These are phyloP conservation scores for Priocnemis perturbator DNA, from an alignment of 2,888 invertebrate genomes.

Conservation along the genomic window DNA sequence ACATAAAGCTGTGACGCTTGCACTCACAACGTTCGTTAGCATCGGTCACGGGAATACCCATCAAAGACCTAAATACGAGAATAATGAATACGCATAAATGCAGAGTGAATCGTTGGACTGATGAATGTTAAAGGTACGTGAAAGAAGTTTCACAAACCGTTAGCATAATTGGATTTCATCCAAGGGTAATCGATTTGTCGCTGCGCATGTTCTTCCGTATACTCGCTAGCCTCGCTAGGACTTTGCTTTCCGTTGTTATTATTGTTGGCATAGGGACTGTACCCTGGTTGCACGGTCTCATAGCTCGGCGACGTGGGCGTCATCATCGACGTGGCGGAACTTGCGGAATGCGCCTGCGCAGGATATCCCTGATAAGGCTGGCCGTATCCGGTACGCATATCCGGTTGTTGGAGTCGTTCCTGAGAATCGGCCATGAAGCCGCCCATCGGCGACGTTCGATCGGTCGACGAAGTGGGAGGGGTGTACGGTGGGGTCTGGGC, in stretches of 20 bases:
- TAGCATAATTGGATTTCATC: slow-evolving; percentile 64
- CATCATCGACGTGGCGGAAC: slow-evolving; percentile 35
- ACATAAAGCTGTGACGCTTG: no score
- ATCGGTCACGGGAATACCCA: no score
- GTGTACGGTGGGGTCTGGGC: slow-evolving; percentile 63
- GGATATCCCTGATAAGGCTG: slow-evolving; percentile 40
- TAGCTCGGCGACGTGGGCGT: slow-evolving; percentile 46
- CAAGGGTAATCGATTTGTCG: slow-evolving; percentile 62
- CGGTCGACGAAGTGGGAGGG: slow-evolving; percentile 53
- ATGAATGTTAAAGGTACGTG: no score
- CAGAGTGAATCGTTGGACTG: no score
- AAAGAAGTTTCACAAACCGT: slow-evolving; percentile 43
- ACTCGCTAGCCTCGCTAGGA: slow-evolving; percentile 46
- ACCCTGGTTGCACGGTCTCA: slow-evolving; percentile 36
- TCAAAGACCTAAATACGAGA: no score
- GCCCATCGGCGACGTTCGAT: slow-evolving; percentile 55
- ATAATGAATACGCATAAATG: no score
- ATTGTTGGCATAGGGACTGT: slow-evolving; percentile 42
- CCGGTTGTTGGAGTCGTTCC: slow-evolving; percentile 37
- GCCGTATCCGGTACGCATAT: slow-evolving; percentile 12
- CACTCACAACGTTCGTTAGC: no score
- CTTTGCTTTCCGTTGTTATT: slow-evolving; percentile 50
- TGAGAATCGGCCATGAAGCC: slow-evolving; percentile 47
- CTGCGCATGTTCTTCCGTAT: slow-evolving; percentile 43
- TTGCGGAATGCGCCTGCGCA: slow-evolving; percentile 36